These are phyloP conservation scores for Melospiza georgiana DNA, from an alignment of 2,113 vertebrate species.

Conservation along the genomic window DNA sequence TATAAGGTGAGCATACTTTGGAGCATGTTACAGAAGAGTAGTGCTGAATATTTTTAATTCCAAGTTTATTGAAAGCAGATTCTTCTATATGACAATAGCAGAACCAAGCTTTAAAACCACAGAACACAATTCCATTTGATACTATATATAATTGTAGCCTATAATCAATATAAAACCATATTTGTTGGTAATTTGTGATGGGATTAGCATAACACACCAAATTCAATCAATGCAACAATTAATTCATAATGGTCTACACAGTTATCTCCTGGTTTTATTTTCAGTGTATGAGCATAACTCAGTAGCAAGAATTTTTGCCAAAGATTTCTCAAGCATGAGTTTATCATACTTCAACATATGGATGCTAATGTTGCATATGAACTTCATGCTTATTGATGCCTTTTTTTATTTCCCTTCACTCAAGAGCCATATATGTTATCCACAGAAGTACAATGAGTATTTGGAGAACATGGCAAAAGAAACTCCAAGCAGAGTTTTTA, in stretches of 20 bases:
- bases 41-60: slow-evolving; percentile 6
- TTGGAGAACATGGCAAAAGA: neutral
- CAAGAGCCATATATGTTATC: neutral
- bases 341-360: neutral
- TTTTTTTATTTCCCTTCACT: neutral
- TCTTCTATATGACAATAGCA: neutral
- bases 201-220: slow-evolving; percentile 30
- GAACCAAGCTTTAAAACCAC: neutral
- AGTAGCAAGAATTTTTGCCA: slow-evolving; percentile 38
- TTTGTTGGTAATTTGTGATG: neutral
- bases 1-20: neutral
- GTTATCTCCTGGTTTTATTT: neutral
- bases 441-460: neutral
- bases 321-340: neutral
- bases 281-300: slow-evolving; percentile 11
- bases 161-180: neutral
- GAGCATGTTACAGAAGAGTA: neutral
- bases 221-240: slow-evolving; percentile 23
- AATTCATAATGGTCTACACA: neutral
- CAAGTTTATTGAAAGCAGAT: neutral
- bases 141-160: neutral
- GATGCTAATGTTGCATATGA: neutral
- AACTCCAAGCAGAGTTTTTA: neutral
- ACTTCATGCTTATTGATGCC: neutral
- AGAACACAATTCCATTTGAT: neutral